Evolutionary conservation across 2,888 invertebrate genomes (phyloP), one percentile per base, ranked within the genome.

Genomic region (Caenorhabditis drosophilae): DNA sequence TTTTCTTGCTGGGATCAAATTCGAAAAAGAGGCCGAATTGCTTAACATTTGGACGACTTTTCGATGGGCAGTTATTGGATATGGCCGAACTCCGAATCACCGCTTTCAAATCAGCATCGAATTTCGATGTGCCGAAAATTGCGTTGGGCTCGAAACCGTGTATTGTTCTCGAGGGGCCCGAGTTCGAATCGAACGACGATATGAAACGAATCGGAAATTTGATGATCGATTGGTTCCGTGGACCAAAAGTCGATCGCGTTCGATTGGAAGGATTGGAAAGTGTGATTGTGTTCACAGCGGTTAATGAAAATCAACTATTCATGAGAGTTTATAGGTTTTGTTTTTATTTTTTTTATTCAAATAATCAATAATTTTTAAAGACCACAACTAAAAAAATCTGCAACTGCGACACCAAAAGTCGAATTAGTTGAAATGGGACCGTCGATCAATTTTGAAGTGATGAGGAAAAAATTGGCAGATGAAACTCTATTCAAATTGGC

Each of bases 351-450:
- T 48, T 7, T 41, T 22, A 2, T 6, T 20, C 18, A 41, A 41
- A 26, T 15, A 45, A 45, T 7, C 6, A 2, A 27, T 16, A 1
- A 18, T 45, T 45, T 26, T 45, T 27, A 2, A 22, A 92, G 91
- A 85, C 89, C 93, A 69, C 80, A 88, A 48, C 84, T 96, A 47
- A 94, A 95, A 84, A 97, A 96, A 84, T 94, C 95, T 70, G 94
- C 93, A 0, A 89, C 89, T 69, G 89, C 89, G 78, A 90, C 89
- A 49, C 97, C 97, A 0, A 89, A 93, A 72, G 90, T 95, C 70
- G 96, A 97, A 86, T 86, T 98, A 48, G 90, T 90, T 84, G 93
- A 93, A 87, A 93, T 94, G 81, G 95, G 98, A 22, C 98, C 98
- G 20, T 89, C 91, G 22, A 88, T 93, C 72, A 92, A 96, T 84